phyloP scores from a whole-genome alignment of 2,888 invertebrate genomes.

The Cephus pulcher region DNA sequence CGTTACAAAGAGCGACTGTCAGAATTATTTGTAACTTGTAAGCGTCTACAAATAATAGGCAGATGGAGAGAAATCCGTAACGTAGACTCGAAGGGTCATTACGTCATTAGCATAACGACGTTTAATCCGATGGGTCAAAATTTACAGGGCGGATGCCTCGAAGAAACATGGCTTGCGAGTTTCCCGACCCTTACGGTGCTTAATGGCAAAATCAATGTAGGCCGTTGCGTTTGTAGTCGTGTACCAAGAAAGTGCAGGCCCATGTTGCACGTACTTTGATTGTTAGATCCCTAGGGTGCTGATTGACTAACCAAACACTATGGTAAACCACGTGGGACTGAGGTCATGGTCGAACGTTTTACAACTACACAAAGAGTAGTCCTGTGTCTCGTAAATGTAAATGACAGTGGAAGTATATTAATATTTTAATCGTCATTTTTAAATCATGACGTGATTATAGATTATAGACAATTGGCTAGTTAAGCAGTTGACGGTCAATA shows the following conservation, averaged over 20 bases:
- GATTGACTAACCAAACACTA: neutral
- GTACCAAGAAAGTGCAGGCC: neutral
- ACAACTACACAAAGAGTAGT: neutral
- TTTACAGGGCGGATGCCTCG: neutral
- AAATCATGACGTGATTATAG: neutral
- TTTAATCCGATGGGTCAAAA: neutral
- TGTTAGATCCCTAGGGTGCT: neutral
- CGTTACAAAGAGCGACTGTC: no score
- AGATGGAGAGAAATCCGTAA: neutral
- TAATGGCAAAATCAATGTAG: neutral
- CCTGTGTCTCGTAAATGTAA: neutral
- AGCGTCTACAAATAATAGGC: neutral
- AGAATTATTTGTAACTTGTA: neutral
- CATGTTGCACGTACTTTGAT: neutral
- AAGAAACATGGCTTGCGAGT: neutral
- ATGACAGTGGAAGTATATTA: neutral
- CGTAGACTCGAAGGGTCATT: neutral
- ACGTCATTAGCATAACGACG: neutral
- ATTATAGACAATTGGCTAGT: neutral
- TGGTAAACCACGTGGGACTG: neutral
- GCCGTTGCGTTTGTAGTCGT: neutral
- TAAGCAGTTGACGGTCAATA: neutral
- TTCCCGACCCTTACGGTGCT: neutral
- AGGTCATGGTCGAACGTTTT: neutral
- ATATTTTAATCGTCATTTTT: neutral